Base-by-base conservation (phyloP, 2,113 vertebrate species). In the Paralichthys olivaceus region DNA sequence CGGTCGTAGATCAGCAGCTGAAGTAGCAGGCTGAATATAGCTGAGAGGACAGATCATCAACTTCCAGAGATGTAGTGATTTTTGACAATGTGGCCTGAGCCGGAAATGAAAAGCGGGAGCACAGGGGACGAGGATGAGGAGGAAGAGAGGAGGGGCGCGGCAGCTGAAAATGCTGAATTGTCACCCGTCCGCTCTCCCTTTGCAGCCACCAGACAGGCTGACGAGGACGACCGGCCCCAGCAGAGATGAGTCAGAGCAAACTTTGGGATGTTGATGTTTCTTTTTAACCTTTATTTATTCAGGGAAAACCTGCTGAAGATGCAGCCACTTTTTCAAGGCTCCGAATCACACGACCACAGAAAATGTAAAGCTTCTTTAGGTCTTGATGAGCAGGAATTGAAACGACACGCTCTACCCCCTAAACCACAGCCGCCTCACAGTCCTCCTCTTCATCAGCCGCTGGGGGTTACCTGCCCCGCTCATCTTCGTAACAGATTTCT, bases 211-310 rank as follows among this genome's bases (percentile, higher is more conserved):
- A 69, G 66, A 64, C 25, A 22, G 65, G 47, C 80, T 72, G 68
- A 81, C 70, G 70, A 59, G 72, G 67, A 75, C 32, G 26, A 56
- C 47, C 58, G 7, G 53, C 57, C 73, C 70, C 80, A 67, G 57
- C 59, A 61, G 75, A 72, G 84, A 84, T 68, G 72, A 81, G 58
- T 81, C 80, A 75, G 78, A n/a, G 71, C 65, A 78, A 28, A 68
- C 65, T 63, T 15, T 2, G 32, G 25, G 43, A 51, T 32, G 55
- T 43, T 62, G 69, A 72, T 64, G 45, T 81, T 86, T 70, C 26
- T 58, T 49, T 75, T 68, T 69, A 65, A 83, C 51, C 45, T 73
- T 51, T 73, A 72, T 83, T 76, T 80, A 78, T 60, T 77, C 29
- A 29, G 54, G 63, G 53, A 54, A 60, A 45, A n/a, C 26, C 37